Percentiles rank a stretch among this genome's conserved stretches.
These are phyloP conservation scores for Diaperis boleti DNA, from an alignment of 2,888 invertebrate genomes.

Conservation along the genomic window DNA sequence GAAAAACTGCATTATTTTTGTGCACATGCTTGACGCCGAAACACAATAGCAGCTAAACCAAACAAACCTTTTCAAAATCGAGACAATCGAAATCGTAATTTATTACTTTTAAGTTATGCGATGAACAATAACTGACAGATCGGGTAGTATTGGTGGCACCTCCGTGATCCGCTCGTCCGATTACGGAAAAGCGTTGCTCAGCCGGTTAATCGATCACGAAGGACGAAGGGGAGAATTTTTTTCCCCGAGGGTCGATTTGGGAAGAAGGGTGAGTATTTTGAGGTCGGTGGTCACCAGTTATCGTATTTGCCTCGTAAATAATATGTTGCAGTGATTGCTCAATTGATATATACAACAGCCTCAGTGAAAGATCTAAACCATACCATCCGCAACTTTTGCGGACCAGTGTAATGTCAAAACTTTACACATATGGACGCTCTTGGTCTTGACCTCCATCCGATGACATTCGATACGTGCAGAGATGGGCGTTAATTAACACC, in stretches of 20 bases:
- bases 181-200: too few relatives aligned
- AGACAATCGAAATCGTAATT: constrained; percentile 34
- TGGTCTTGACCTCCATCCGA: constrained; percentile 14
- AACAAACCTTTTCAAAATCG: constrained; percentile 34
- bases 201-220: background rate
- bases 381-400: too few relatives aligned
- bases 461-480: constrained; percentile 4
- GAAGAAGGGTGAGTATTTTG: too few relatives aligned
- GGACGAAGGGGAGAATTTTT: background rate
- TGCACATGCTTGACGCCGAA: constrained; percentile 34
- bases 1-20: constrained; percentile 26
- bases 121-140: constrained; percentile 9
- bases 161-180: too few relatives aligned
- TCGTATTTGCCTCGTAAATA: too few relatives aligned
- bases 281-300: too few relatives aligned
- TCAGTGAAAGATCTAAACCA: too few relatives aligned
- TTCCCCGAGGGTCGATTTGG: background rate
- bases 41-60: constrained; percentile 31
- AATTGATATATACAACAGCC: too few relatives aligned
- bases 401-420: too few relatives aligned
- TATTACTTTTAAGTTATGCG: constrained; percentile 25
- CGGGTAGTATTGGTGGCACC: background rate
- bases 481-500: constrained; percentile 1
- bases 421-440: background rate
- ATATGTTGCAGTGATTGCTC: too few relatives aligned